Evolutionary conservation across 2,888 invertebrate genomes (phyloP).

Genomic region (Chrysina gloriosa): DNA sequence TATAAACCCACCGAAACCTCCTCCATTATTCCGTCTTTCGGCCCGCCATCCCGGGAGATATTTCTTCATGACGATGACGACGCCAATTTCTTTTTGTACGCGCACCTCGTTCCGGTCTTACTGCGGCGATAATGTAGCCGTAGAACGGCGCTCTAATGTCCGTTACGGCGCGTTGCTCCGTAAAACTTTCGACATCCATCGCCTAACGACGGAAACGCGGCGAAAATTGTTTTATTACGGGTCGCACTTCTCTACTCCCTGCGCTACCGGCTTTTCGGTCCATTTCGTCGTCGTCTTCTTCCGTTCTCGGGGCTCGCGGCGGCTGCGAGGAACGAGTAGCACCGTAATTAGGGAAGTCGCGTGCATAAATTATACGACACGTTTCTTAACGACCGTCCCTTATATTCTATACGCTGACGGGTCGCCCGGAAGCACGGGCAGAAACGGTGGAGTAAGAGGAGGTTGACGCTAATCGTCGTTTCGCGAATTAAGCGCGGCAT

Average conservation of each 20-base stretch:
- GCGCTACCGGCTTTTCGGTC: constrained; percentile 11
- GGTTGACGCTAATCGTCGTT: constrained; percentile 10
- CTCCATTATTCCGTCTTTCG: neutral
- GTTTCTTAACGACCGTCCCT: constrained; percentile 27
- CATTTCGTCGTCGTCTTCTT: neutral
- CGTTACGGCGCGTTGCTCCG: constrained; percentile 9
- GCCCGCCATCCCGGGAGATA: neutral
- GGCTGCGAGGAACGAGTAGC: too few relatives aligned
- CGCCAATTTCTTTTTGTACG: constrained; percentile 13
- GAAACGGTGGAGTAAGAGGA: neutral
- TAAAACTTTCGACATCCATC: constrained; percentile 23
- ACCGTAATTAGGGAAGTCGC: constrained; percentile 25
- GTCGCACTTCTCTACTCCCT: neutral
- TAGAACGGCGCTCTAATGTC: neutral
- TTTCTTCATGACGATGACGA: neutral
- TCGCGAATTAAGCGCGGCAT: constrained; percentile 11
- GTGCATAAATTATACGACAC: constrained; percentile 28
- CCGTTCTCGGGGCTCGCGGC: too few relatives aligned
- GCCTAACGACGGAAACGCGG: constrained; percentile 21
- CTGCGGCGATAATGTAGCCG: constrained; percentile 4
- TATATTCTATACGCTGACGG: constrained; percentile 16
- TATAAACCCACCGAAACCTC: neutral
- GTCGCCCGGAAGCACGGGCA: constrained; percentile 6
- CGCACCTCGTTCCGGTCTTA: neutral
- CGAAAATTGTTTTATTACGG: constrained; percentile 28